These are phyloP conservation scores for Henricia sp. DNA, from an alignment of 53 echinoderm and acorn worm genomes.

Conservation along the genomic window DNA sequence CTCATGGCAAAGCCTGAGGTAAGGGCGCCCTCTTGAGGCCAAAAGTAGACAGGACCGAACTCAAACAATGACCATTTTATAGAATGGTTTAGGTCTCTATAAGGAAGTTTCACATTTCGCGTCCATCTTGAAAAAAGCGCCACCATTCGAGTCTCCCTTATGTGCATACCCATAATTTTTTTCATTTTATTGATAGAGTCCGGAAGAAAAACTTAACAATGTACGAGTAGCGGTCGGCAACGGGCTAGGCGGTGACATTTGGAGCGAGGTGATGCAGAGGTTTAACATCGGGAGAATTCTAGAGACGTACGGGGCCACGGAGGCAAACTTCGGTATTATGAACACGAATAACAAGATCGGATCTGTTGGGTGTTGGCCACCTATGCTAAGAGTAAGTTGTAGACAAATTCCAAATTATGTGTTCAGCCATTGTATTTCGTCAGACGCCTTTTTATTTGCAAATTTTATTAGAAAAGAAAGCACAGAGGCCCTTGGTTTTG, in stretches of 20 bases:
- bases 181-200: conserved; percentile 38
- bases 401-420: neutral
- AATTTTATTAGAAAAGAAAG: too few relatives aligned
- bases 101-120: too few relatives aligned
- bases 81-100: too few relatives aligned
- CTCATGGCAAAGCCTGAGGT: conserved; percentile 64
- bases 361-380: conserved; percentile 94
- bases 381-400: conserved; percentile 73
- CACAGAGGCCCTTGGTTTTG: too few relatives aligned
- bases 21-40: conserved; percentile 6
- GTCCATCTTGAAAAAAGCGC: too few relatives aligned
- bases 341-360: conserved; percentile 90
- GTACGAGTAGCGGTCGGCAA: conserved; percentile 93
- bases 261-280: conserved; percentile 78
- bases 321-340: conserved; percentile 97
- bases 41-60: too few relatives aligned
- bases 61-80: too few relatives aligned
- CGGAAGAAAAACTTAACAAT: conserved; percentile 77
- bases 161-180: neutral
- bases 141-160: neutral
- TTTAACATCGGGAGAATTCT: conserved; percentile 77
- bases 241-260: conserved; percentile 90
- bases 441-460: too few relatives aligned
- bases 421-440: too few relatives aligned
- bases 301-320: conserved; percentile 96